Evolutionary conservation across 2,797 vertebrate genomes (phyloP), one percentile per base, ranked within the genome.

Genomic region (Sebastes kiyomatsui): DNA sequence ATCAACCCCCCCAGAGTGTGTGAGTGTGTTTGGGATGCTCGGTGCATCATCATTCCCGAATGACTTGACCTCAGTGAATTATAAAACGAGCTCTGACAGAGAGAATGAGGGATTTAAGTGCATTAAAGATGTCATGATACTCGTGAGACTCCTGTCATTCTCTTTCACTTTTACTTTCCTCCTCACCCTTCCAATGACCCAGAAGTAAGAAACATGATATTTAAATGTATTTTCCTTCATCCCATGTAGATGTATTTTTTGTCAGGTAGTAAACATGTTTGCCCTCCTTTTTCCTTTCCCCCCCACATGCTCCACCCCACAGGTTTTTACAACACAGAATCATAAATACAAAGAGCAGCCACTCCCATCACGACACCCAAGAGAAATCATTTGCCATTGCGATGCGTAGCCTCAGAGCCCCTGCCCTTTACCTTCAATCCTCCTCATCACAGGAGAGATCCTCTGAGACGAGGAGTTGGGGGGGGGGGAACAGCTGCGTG

Each of bases 371-470:
- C 56, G 16, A 22, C 42, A 77, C 87, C 85, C 88, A 35, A 25
- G 82, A 92, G 75, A 87, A 88, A 88, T 89, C 54, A 78, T 49
- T 72, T 75, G 72, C 66, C 59, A 10, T 59, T 77, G 72, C 67
- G 71, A 46, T 56, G 25, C n/a, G 25, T 72, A 59, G 68, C 76
- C 73, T 71, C 69, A 67, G 70, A 87, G 77, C 69, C 52, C 52
- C 59, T 86, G 85, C 83, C 81, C 92, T 92, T 90, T 92, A 85
- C 82, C 87, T 91, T 72, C 83, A 81, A 30, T 85, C 80, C 82
- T 77, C 68, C 68, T 85, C 82, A 82, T 90, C 83, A 69, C 84
- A 79, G 76, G 68, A 88, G 68, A 78, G 72, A 61, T 76, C 90
- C 84, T 58, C 71, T 27, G 90, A 90, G 90, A 90, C 56, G 42